A percentile compares a stretch with the other conserved stretches of the same genome.
phyloP scores from a whole-genome alignment of 2,113 vertebrate genomes.

The Capreolus pygargus region DNA sequence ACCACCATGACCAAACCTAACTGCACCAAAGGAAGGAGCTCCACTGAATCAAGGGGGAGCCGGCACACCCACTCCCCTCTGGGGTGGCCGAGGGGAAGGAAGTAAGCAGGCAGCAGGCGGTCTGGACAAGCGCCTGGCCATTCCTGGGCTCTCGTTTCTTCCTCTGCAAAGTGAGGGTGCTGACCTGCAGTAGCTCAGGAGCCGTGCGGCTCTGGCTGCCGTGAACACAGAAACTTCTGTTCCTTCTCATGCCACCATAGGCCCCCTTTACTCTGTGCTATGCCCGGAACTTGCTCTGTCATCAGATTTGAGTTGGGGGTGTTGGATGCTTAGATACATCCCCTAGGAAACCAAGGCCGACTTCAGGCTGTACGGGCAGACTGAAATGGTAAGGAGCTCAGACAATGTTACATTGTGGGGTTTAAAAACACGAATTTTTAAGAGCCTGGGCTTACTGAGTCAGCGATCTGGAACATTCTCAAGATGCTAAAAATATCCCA shows the following conservation, averaged over 20 bases:
- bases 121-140: rapidly evolving
- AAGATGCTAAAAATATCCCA: conserved; percentile 64
- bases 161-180: not conserved
- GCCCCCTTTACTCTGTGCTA: not conserved
- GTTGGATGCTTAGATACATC: conserved; percentile 15
- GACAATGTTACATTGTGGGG: conserved; percentile 66
- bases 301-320: conserved; percentile 28
- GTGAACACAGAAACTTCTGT: conserved; percentile 48
- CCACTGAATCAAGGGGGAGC: not conserved
- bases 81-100: not conserved
- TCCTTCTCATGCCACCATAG: not conserved
- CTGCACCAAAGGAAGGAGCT: not conserved
- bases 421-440: conserved; percentile 64
- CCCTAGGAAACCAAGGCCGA: conserved; percentile 31
- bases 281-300: conserved; percentile 50
- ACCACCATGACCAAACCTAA: not conserved
- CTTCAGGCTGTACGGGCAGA: not conserved
- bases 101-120: not conserved
- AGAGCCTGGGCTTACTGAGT: conserved; percentile 67
- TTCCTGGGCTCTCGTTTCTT: not conserved
- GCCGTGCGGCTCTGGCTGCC: not conserved
- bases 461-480: conserved; percentile 72
- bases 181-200: not conserved
- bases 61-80: rapidly evolving
- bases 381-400: conserved; percentile 28